phyloP scores from a whole-genome alignment of 2,888 invertebrate species.

The Tenthredo scrophulariae region DNA sequence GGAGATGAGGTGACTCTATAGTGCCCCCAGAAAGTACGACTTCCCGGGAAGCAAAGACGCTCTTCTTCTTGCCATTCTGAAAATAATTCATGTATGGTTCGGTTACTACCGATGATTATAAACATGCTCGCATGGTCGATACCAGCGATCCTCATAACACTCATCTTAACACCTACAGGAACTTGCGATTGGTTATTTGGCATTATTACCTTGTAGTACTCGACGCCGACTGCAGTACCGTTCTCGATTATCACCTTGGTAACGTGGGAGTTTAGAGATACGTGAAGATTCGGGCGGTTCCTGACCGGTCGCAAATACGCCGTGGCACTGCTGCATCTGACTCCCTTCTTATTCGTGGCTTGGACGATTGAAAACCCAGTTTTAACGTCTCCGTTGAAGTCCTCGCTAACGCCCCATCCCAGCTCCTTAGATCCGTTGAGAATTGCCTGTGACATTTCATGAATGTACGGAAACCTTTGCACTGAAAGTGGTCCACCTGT shows the following conservation, averaged over 20 bases:
- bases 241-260: no score
- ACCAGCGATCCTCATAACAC: background rate
- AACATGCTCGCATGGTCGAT: background rate
- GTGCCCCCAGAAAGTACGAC: constrained; percentile 83
- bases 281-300: background rate
- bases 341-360: constrained; percentile 82
- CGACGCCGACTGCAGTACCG: no score
- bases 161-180: background rate
- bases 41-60: constrained; percentile 72
- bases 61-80: constrained; percentile 60
- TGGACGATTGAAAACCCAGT: constrained; percentile 85
- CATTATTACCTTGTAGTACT: no score
- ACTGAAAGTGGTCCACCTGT: no score
- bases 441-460: constrained; percentile 83
- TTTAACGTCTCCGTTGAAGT: constrained; percentile 74
- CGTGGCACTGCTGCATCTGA: constrained; percentile 82
- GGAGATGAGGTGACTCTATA: constrained; percentile 84
- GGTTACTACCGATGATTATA: background rate
- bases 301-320: constrained; percentile 82
- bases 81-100: background rate
- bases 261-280: no score
- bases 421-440: constrained; percentile 82
- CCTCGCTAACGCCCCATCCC: constrained; percentile 83
- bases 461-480: constrained; percentile 83
- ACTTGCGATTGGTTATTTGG: no score